Conservation (phyloP, 1,140 invertebrate species). For the Armadillidium nasatum region DNA sequence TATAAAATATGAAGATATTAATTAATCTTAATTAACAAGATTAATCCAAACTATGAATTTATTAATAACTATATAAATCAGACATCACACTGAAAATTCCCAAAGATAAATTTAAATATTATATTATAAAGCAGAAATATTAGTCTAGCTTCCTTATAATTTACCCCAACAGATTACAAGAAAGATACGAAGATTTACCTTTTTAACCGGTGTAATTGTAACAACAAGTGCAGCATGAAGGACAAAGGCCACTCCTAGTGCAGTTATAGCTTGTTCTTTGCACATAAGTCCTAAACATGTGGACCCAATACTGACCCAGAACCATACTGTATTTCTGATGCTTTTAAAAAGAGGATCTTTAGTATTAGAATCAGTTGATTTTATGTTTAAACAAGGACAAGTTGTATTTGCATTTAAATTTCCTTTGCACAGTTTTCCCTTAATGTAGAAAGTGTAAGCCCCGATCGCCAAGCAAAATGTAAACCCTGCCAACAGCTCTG, state of each 20-base stretch:
- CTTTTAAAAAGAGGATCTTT: background rate
- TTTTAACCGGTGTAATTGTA: constrained; percentile 39
- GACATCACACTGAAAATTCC: no score
- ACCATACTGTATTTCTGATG: background rate
- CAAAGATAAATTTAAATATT: no score
- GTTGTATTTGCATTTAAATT: background rate
- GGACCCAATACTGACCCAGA: constrained; percentile 55
- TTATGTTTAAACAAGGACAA: background rate
- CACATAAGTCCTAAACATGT: constrained; percentile 64
- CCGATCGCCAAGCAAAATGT: constrained; percentile 72
- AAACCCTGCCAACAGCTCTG: constrained; percentile 54
- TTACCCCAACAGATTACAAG: no score
- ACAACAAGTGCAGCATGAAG: constrained; percentile 63
- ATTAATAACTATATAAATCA: no score
- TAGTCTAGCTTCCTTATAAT: no score
- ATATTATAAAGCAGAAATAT: no score
- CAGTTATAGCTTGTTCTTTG: constrained; percentile 89
- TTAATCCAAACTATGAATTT: no score
- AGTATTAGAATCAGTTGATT: background rate
- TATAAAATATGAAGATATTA: no score
- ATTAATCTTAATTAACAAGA: no score
- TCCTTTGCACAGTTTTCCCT: constrained; percentile 46
- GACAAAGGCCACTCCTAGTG: constrained; percentile 72
- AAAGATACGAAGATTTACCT: constrained; percentile 33
- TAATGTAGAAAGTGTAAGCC: constrained; percentile 53